These are phyloP conservation scores for Ctenochaetus hawaiiensis DNA, from an alignment of 2,797 vertebrate genomes.

Conservation along the genomic window DNA sequence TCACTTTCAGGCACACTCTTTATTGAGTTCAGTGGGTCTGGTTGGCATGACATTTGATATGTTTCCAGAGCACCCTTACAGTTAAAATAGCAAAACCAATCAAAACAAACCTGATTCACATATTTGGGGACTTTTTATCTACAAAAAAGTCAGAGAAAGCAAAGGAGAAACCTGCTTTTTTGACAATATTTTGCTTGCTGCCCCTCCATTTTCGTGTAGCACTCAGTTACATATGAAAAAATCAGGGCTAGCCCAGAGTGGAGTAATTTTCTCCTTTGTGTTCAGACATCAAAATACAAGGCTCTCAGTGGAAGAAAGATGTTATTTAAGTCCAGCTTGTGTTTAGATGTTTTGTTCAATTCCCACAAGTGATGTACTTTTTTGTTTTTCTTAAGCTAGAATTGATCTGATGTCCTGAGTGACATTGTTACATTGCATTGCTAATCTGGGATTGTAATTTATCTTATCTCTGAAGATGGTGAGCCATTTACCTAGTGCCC, in stretches of 20 bases:
- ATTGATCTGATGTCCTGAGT: constrained; percentile 24
- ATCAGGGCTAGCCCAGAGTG: background rate
- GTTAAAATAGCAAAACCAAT: constrained; percentile 19
- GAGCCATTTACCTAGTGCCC: too few relatives aligned
- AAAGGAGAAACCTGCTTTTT: constrained; percentile 2
- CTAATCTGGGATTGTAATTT: too few relatives aligned
- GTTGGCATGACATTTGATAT: constrained; percentile 19
- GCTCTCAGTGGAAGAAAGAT: constrained; percentile 8
- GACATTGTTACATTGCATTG: background rate
- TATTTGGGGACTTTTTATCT: background rate
- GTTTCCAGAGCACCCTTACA: constrained; percentile 29
- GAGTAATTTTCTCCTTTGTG: constrained; percentile 14
- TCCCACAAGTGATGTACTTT: constrained; percentile 19
- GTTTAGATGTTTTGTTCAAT: constrained; percentile 31
- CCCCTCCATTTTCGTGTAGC: constrained; percentile 7
- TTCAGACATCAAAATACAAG: constrained; percentile 29
- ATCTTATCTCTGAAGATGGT: too few relatives aligned
- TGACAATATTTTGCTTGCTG: constrained; percentile 11
- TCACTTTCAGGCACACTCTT: constrained; percentile 30
- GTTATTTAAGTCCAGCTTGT: constrained; percentile 3
- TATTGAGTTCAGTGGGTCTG: constrained; percentile 42
- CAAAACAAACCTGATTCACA: constrained; percentile 1
- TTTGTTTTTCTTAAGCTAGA: constrained; percentile 19
- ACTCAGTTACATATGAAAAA: constrained; percentile 5
- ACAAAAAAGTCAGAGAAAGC: background rate